Percentiles rank a stretch among this genome's conserved stretches.
Conservation (phyloP, 2,888 invertebrate genomes). For the Pristionchus exspectatus region DNA sequence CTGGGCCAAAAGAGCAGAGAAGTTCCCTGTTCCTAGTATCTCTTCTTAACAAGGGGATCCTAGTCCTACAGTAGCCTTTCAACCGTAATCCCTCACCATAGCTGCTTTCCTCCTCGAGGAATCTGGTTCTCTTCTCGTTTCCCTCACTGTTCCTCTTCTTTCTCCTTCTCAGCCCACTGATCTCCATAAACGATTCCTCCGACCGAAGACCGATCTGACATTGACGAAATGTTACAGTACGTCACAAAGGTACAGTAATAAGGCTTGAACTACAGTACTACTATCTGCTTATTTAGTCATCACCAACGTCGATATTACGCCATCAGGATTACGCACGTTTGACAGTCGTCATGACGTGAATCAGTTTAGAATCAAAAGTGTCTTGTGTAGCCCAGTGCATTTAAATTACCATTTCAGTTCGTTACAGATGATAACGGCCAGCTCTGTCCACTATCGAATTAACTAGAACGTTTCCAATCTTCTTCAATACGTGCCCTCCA, state of each 20-base stretch:
- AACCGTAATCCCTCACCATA: conserved; percentile 59
- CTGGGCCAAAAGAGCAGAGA: no score
- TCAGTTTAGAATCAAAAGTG: no score
- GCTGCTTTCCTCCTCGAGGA: conserved; percentile 66
- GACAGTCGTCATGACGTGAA: no score
- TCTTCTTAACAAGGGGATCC: no score
- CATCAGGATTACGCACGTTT: no score
- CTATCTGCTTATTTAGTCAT: neutral
- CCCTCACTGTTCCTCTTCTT: conserved; percentile 59
- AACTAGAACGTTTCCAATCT: neutral
- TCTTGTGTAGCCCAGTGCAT: no score
- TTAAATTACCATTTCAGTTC: no score
- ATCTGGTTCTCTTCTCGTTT: conserved; percentile 72
- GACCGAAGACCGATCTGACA: conserved; percentile 77
- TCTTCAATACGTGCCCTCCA: neutral
- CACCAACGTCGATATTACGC: no score
- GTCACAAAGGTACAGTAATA: neutral
- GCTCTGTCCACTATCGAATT: neutral
- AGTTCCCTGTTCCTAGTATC: no score
- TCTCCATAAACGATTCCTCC: conserved; percentile 77
- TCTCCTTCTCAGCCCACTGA: conserved; percentile 69
- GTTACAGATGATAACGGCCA: no score
- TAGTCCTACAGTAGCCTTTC: no score
- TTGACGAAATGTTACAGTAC: neutral
- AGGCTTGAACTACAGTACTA: neutral